These are phyloP conservation scores for Drosophila emarginata DNA, from an alignment of 2,888 invertebrate species.

Conservation along the genomic window DNA sequence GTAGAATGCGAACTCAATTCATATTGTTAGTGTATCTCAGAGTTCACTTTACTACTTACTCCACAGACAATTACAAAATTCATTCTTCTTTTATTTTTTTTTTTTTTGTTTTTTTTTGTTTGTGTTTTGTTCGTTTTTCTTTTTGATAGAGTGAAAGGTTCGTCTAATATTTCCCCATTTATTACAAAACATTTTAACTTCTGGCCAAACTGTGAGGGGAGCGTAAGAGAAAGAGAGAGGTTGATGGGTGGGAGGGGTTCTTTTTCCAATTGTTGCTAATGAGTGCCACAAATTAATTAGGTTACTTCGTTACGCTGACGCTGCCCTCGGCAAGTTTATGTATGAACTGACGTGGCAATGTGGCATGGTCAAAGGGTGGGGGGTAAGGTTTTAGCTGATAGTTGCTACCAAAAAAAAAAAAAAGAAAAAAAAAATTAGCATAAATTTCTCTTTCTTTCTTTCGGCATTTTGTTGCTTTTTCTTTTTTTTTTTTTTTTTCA, in stretches of 20 bases:
- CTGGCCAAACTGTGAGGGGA: slow-evolving; percentile 43
- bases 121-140: not conserved
- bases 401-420: slow-evolving; percentile 45
- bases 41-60: not conserved
- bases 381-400: slow-evolving; percentile 47
- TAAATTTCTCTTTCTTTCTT: slow-evolving; percentile 61
- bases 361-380: slow-evolving; percentile 9
- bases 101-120: too few species aligned
- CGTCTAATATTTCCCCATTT: slow-evolving; percentile 40
- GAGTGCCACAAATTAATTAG: slow-evolving; percentile 78
- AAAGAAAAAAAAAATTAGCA: slow-evolving; percentile 55
- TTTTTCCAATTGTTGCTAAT: slow-evolving; percentile 75
- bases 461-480: too few species aligned
- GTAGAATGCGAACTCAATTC: slow-evolving; percentile 15
- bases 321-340: slow-evolving; percentile 32
- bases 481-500: not conserved
- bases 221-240: slow-evolving; percentile 18
- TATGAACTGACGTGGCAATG: not conserved
- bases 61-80: not conserved
- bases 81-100: too few species aligned
- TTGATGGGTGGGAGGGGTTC: slow-evolving; percentile 39
- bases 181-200: slow-evolving; percentile 50
- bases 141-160: slow-evolving; percentile 28
- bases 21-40: not conserved
- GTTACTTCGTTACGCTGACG: slow-evolving; percentile 75